Percentiles rank a stretch among this genome's conserved stretches.
phyloP scores from a whole-genome alignment of 2,113 vertebrate species.

The Chaenocephalus aceratus region DNA sequence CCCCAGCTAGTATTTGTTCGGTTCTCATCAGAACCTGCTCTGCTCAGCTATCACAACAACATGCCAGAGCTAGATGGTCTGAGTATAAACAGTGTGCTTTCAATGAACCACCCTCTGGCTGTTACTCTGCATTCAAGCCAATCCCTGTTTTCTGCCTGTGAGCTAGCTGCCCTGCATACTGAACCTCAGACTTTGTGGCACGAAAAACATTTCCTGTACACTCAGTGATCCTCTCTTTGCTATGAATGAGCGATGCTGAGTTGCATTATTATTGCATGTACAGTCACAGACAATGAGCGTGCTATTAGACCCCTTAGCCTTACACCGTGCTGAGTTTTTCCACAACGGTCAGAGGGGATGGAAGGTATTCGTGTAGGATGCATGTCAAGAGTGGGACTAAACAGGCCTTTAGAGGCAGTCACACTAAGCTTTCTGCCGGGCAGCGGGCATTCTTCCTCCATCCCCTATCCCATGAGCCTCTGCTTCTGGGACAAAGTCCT shows the following conservation, averaged over 20 bases:
- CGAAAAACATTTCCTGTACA: conserved; percentile 47
- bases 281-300: conserved; percentile 27
- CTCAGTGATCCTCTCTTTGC: neutral
- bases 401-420: conserved; percentile 73
- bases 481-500: conserved; percentile 81
- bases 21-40: conserved; percentile 31
- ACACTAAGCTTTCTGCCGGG: conserved; percentile 70
- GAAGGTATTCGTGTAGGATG: conserved; percentile 76
- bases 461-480: conserved; percentile 81
- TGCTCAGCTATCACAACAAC: conserved; percentile 48
- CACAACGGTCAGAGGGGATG: conserved; percentile 53
- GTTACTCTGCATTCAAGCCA: conserved; percentile 71
- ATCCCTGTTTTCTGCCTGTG: conserved; percentile 30
- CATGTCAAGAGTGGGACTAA: conserved; percentile 73
- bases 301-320: conserved; percentile 32
- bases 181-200: conserved; percentile 47
- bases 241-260: conserved; percentile 5
- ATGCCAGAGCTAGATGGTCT: conserved; percentile 45
- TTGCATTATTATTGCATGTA: conserved; percentile 13
- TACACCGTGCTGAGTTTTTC: conserved; percentile 30
- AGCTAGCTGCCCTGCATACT: conserved; percentile 70
- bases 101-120: conserved; percentile 58
- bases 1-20: conserved; percentile 38
- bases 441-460: conserved; percentile 78
- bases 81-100: conserved; percentile 49